Evolutionary conservation across 2,888 invertebrate genomes (phyloP).

Genomic region (Philereme transversata): DNA sequence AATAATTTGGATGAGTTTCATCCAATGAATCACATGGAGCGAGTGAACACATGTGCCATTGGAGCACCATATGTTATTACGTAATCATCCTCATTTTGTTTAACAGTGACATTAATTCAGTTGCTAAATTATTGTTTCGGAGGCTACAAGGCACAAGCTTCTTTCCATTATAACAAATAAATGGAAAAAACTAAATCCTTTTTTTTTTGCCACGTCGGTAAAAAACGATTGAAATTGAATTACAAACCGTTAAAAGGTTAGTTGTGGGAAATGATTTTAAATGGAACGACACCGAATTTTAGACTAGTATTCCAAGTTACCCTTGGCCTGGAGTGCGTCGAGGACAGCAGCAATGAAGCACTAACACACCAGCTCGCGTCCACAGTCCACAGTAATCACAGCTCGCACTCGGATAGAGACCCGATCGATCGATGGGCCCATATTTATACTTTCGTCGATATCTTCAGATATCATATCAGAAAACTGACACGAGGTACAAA

Average conservation of each 20-base stretch:
- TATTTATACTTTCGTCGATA: slow-evolving; percentile 83
- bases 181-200: background rate
- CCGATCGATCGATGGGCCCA: slow-evolving; percentile 82
- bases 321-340: slow-evolving; percentile 36
- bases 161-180: background rate
- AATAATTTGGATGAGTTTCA: slow-evolving; percentile 50
- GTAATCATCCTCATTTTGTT: slow-evolving; percentile 59
- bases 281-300: slow-evolving; percentile 21
- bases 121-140: slow-evolving; percentile 39
- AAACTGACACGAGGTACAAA: slow-evolving; percentile 73
- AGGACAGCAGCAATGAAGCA: slow-evolving; percentile 42
- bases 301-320: slow-evolving; percentile 23
- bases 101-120: slow-evolving; percentile 52
- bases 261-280: background rate
- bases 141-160: slow-evolving; percentile 2
- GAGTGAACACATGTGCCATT: slow-evolving; percentile 68
- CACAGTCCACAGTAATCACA: slow-evolving; percentile 70
- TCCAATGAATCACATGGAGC: slow-evolving; percentile 52
- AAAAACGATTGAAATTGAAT: background rate
- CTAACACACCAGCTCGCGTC: slow-evolving; percentile 48
- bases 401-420: slow-evolving; percentile 78
- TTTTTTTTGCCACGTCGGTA: background rate
- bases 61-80: slow-evolving; percentile 73
- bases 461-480: slow-evolving; percentile 80
- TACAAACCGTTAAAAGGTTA: background rate